Evolutionary conservation across 2,888 invertebrate species (phyloP).

Genomic region (Hypena proboscidalis): DNA sequence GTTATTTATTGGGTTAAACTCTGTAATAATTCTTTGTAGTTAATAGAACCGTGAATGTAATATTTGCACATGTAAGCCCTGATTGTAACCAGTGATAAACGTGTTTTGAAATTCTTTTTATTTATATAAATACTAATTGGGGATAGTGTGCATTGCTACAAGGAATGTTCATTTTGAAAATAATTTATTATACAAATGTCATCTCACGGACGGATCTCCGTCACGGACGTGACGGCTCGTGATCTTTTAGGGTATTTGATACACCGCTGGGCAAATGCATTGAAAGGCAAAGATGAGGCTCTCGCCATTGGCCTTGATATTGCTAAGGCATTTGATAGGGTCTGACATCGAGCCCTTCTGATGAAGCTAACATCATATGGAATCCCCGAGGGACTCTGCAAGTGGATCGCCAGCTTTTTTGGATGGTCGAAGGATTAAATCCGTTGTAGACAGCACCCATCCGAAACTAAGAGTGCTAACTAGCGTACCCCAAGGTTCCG

Average conservation of each 20-base stretch:
- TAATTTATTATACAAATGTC: too few relatives aligned
- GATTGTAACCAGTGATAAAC: too few relatives aligned
- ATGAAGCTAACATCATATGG: constrained; percentile 9
- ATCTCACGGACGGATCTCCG: too few relatives aligned
- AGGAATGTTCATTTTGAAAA: too few relatives aligned
- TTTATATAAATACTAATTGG: too few relatives aligned
- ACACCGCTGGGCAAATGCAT: neutral
- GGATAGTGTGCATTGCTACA: too few relatives aligned
- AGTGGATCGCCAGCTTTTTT: too few relatives aligned
- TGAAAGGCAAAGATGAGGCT: neutral
- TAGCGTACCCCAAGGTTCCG: constrained; percentile 1
- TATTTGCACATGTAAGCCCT: too few relatives aligned
- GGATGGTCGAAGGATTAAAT: neutral
- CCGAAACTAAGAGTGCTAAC: neutral
- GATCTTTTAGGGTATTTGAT: constrained; percentile 5
- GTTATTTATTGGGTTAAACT: constrained; percentile 13
- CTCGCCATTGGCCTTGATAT: constrained; percentile 3
- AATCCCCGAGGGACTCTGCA: constrained; percentile 2
- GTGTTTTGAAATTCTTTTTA: too few relatives aligned
- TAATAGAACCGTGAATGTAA: constrained; percentile 4
- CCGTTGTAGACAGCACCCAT: neutral
- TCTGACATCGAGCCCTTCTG: constrained; percentile 6
- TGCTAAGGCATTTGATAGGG: constrained; percentile 7
- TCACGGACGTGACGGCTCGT: constrained; percentile 1
- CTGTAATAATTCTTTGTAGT: constrained; percentile 7